Conservation (phyloP, 2,797 vertebrate species). For the Numenius phaeopus region DNA sequence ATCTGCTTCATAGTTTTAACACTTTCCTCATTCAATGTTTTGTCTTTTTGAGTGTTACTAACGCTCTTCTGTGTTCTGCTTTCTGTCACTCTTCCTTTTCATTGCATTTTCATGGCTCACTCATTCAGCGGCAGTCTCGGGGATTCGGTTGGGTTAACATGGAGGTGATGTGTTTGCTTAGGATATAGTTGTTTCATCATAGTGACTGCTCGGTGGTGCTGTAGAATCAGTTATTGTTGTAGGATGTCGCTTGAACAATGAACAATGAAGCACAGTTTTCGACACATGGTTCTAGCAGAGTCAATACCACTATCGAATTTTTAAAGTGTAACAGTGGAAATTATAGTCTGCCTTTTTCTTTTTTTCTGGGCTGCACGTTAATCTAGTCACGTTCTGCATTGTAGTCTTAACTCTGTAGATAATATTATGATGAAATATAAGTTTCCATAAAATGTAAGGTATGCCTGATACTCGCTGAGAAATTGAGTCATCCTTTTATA, state of each 20-base stretch:
- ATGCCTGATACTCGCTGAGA: neutral
- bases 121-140: slow-evolving; percentile 41
- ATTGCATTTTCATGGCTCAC: neutral
- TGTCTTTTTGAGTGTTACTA: slow-evolving; percentile 12
- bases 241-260: neutral
- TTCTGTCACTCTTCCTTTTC: neutral
- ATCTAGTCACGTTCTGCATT: neutral
- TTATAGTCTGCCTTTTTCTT: slow-evolving; percentile 9
- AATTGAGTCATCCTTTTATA: neutral
- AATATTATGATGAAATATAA: neutral
- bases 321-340: neutral
- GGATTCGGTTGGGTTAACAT: slow-evolving; percentile 67
- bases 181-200: neutral
- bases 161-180: slow-evolving; percentile 56
- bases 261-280: neutral
- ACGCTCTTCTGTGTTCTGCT: neutral
- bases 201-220: slow-evolving; percentile 5
- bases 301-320: neutral
- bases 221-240: neutral
- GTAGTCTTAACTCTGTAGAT: neutral
- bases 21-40: neutral
- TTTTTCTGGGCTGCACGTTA: neutral
- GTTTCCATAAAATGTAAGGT: neutral
- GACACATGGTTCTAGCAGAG: neutral
- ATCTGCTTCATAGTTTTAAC: neutral